Evolutionary conservation across 1,140 invertebrate genomes (phyloP).

Genomic region (Eufriesea mexicana): DNA sequence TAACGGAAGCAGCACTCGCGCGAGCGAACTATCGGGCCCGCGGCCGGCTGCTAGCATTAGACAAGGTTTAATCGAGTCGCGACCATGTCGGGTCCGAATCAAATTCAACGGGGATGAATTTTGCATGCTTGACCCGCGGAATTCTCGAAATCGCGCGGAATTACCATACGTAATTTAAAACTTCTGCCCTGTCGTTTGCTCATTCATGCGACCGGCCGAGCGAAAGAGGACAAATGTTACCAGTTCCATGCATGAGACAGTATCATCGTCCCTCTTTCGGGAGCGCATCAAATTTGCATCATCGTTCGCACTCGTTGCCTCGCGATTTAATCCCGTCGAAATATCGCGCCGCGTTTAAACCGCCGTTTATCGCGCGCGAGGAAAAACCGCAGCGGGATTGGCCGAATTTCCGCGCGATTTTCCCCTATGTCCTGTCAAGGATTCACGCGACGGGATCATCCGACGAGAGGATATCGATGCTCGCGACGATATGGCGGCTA

Average conservation of each 20-base stretch:
- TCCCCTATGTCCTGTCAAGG: too few species aligned
- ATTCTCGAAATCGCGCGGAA: slow-evolving; percentile 24
- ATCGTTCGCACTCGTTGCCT: not conserved
- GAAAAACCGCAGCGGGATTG: not conserved
- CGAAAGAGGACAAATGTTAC: not conserved
- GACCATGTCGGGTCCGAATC: not conserved
- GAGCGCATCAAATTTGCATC: slow-evolving; percentile 18
- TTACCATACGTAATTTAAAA: slow-evolving; percentile 40
- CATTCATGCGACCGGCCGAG: not conserved
- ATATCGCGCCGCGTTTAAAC: not conserved
- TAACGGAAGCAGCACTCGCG: too few species aligned
- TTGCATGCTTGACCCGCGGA: slow-evolving; percentile 10
- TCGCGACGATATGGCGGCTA: not conserved
- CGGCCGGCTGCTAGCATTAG: too few species aligned
- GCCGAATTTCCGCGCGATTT: not conserved
- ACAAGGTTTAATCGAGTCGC: slow-evolving; percentile 18
- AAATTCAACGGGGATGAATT: slow-evolving; percentile 22
- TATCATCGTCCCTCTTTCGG: not conserved
- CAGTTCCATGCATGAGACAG: not conserved
- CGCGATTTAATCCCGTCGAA: not conserved
- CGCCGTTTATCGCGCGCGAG: not conserved
- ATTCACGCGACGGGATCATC: too few species aligned
- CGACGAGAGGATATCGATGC: not conserved
- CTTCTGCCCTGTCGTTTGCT: slow-evolving; percentile 21
- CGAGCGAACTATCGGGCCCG: too few species aligned